phyloP scores from a whole-genome alignment of 2,888 invertebrate genomes.

The Atrina japonica region DNA sequence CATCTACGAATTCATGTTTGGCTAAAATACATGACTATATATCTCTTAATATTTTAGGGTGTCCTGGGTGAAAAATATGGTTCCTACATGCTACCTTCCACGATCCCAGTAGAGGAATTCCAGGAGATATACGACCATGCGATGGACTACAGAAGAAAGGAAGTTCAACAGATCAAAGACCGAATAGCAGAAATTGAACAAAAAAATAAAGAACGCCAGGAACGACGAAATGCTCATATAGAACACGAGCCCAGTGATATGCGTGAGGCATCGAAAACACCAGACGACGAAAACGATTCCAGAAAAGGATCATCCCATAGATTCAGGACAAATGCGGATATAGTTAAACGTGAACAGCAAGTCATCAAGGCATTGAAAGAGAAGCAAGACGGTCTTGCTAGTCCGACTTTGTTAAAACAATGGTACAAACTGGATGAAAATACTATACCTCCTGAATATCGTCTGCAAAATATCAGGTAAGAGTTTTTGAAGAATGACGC shows the following conservation, averaged over 20 bases:
- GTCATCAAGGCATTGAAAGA: conserved; percentile 60
- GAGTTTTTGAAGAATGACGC: too few relatives aligned
- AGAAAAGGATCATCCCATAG: conserved; percentile 4
- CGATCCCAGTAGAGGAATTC: conserved; percentile 79
- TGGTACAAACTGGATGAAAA: conserved; percentile 81
- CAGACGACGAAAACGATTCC: not conserved
- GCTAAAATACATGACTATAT: too few relatives aligned
- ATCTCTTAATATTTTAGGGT: conserved; percentile 74
- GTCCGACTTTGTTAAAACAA: conserved; percentile 77
- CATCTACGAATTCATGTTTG: too few relatives aligned
- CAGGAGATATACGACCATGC: conserved; percentile 61
- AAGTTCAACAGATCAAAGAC: conserved; percentile 46
- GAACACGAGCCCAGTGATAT: conserved; percentile 11
- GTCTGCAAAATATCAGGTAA: conserved; percentile 72
- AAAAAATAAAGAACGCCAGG: conserved; percentile 34
- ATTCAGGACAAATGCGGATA: conserved; percentile 39
- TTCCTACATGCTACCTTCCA: conserved; percentile 77
- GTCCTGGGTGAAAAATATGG: conserved; percentile 82
- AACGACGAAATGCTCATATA: conserved; percentile 36
- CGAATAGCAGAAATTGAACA: conserved; percentile 54
- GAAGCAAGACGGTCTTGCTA: conserved; percentile 66
- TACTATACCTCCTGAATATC: conserved; percentile 70
- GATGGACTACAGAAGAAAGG: conserved; percentile 36
- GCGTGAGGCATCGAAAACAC: conserved; percentile 6
- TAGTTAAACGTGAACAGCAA: conserved; percentile 48